Evolutionary conservation across 2,797 vertebrate genomes (phyloP).

Genomic region (Atherinosoma microstoma): DNA sequence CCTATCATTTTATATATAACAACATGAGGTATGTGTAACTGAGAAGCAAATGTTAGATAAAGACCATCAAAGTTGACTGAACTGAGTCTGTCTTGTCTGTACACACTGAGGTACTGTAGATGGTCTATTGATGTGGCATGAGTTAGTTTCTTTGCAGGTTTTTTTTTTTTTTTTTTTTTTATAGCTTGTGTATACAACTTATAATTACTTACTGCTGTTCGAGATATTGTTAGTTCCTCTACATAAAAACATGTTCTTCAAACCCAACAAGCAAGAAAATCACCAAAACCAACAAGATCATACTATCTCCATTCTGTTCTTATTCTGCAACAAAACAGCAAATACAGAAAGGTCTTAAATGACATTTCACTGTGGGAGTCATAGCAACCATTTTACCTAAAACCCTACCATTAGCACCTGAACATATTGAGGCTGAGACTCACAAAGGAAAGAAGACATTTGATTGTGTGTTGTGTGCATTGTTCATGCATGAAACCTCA

Average conservation of each 20-base stretch:
- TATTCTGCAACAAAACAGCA: constrained; percentile 13
- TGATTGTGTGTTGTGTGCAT: constrained; percentile 12
- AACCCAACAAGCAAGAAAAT: background rate
- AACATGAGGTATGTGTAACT: too few relatives aligned
- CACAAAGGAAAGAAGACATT: constrained; percentile 31
- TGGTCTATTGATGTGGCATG: background rate
- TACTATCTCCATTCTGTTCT: background rate
- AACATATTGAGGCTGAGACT: constrained; percentile 22
- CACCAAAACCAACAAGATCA: constrained; percentile 24
- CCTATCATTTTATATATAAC: too few relatives aligned
- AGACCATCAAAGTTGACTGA: too few relatives aligned
- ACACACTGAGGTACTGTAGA: background rate
- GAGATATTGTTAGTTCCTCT: background rate
- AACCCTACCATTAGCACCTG: constrained; percentile 39
- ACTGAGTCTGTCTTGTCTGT: too few relatives aligned
- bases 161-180: too few relatives aligned
- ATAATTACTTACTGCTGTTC: background rate
- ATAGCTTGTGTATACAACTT: background rate
- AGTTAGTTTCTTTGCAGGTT: background rate
- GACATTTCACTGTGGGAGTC: constrained; percentile 38
- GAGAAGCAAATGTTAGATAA: too few relatives aligned
- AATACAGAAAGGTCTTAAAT: constrained; percentile 27
- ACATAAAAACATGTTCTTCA: background rate
- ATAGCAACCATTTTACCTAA: constrained; percentile 54
- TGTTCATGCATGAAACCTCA: constrained; percentile 19